phyloP scores from a whole-genome alignment of 2,797 vertebrate genomes.

The Myripristis murdjan region DNA sequence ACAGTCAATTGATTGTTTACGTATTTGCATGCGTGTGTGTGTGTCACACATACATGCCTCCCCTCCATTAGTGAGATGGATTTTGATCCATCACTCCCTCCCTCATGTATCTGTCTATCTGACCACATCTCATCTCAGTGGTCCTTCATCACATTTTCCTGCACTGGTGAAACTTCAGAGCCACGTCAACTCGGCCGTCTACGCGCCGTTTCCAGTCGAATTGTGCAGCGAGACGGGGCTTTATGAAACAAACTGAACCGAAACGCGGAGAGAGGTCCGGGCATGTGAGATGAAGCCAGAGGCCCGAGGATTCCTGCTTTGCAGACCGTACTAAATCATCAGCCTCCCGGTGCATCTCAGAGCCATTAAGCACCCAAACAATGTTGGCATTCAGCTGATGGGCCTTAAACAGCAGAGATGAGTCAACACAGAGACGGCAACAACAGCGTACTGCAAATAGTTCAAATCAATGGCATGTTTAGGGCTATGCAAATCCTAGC shows the following conservation, averaged over 20 bases:
- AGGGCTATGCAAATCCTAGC: no score
- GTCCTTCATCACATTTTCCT: slow-evolving; percentile 3
- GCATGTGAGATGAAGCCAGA: slow-evolving; percentile 2
- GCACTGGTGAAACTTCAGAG: background rate
- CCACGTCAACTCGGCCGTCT: slow-evolving; percentile 12
- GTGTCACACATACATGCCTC: background rate
- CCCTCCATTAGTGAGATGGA: slow-evolving; percentile 21
- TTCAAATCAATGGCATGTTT: slow-evolving; percentile 25
- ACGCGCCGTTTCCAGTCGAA: slow-evolving; percentile 9
- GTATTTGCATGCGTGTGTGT: slow-evolving; percentile 7
- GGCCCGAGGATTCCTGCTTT: slow-evolving; percentile 27
- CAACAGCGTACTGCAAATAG: slow-evolving; percentile 35
- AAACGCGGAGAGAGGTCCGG: background rate
- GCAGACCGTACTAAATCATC: slow-evolving; percentile 27
- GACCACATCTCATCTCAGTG: slow-evolving; percentile 29
- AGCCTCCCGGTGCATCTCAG: slow-evolving; percentile 17
- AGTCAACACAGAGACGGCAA: slow-evolving; percentile 15
- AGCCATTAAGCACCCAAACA: slow-evolving; percentile 31
- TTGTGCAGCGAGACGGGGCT: slow-evolving; percentile 12
- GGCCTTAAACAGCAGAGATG: slow-evolving; percentile 11
- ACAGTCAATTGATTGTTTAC: background rate
- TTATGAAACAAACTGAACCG: slow-evolving; percentile 12
- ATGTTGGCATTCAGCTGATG: slow-evolving; percentile 31
- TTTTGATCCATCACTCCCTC: slow-evolving; percentile 20
- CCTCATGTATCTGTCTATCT: slow-evolving; percentile 29